These are phyloP conservation scores for Malthinus flaveolus DNA, from an alignment of 2,888 invertebrate species.

Conservation along the genomic window DNA sequence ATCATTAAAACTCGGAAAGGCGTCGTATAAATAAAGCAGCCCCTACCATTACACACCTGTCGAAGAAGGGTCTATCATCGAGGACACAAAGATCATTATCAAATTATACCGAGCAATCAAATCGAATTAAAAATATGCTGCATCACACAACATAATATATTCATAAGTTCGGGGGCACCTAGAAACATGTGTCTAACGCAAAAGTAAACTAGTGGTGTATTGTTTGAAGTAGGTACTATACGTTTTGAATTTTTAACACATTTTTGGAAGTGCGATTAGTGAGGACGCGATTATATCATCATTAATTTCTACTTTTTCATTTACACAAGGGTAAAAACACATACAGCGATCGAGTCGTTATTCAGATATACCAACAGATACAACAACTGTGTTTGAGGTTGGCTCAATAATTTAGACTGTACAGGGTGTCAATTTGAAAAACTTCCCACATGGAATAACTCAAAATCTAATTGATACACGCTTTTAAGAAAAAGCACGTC, in stretches of 20 bases:
- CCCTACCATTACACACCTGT: conserved; percentile 39
- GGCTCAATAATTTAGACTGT: no score
- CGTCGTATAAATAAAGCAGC: conserved; percentile 30
- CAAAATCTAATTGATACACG: no score
- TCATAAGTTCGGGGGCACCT: conserved; percentile 39
- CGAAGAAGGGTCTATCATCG: conserved; percentile 30
- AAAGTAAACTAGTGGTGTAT: conserved; percentile 36
- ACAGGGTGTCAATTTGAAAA: no score
- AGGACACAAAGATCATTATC: conserved; percentile 41
- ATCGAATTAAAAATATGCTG: conserved; percentile 49
- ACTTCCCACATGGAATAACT: no score
- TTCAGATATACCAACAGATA: no score
- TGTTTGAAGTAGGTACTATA: conserved; percentile 37
- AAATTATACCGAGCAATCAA: conserved; percentile 50
- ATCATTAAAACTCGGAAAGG: conserved; percentile 7
- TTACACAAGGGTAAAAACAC: no score
- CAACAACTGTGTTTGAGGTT: no score
- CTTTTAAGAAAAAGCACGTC: no score
- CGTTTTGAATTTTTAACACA: conserved; percentile 5
- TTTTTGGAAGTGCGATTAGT: not conserved
- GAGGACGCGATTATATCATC: not conserved
- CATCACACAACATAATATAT: conserved; percentile 49
- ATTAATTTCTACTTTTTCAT: not conserved
- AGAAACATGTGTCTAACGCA: conserved; percentile 48
- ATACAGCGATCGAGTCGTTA: no score